Conservation (phyloP, 2,113 vertebrate genomes). For the Charina bottae region DNA sequence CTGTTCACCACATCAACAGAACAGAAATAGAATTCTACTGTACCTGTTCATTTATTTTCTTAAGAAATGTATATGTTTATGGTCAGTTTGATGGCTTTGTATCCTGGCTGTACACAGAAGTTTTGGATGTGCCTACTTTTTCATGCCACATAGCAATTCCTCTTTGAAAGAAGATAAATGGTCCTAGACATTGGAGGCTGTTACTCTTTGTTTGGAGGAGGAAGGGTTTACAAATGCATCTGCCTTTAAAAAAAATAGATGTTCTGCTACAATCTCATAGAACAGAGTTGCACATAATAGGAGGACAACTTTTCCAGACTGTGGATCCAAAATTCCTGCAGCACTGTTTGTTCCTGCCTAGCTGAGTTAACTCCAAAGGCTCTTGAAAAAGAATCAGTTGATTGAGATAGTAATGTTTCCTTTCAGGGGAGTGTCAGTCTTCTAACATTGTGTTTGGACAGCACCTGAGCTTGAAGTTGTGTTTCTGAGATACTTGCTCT, state of each 20-base stretch:
- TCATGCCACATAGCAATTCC: slow-evolving; percentile 26
- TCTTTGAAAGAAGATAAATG: slow-evolving; percentile 48
- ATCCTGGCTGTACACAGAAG: slow-evolving; percentile 27
- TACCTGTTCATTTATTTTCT: slow-evolving; percentile 26
- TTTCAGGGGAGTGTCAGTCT: slow-evolving; percentile 64
- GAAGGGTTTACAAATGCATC: slow-evolving; percentile 53
- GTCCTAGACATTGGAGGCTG: slow-evolving; percentile 57
- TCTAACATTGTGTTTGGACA: slow-evolving; percentile 67
- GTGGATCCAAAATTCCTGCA: slow-evolving; percentile 54
- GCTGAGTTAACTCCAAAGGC: slow-evolving; percentile 30
- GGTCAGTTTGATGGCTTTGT: slow-evolving; percentile 33
- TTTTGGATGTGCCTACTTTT: slow-evolving; percentile 28
- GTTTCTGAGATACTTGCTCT: slow-evolving; percentile 76
- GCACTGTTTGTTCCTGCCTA: slow-evolving; percentile 53
- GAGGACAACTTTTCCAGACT: slow-evolving; percentile 50
- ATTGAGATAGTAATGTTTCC: slow-evolving; percentile 49
- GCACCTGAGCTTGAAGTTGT: slow-evolving; percentile 81
- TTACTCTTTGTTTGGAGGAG: slow-evolving; percentile 40
- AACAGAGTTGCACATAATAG: slow-evolving; percentile 49
- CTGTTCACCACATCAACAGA: slow-evolving; percentile 15
- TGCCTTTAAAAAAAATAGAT: slow-evolving; percentile 24
- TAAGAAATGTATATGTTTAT: slow-evolving; percentile 5
- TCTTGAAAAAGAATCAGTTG: slow-evolving; percentile 43
- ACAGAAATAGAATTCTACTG: neutral
- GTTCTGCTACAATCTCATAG: slow-evolving; percentile 45